A percentile compares a stretch with the other conserved stretches of the same genome.
Conservation (phyloP, 2,888 invertebrate species). For the Amphimallon solstitiale region DNA sequence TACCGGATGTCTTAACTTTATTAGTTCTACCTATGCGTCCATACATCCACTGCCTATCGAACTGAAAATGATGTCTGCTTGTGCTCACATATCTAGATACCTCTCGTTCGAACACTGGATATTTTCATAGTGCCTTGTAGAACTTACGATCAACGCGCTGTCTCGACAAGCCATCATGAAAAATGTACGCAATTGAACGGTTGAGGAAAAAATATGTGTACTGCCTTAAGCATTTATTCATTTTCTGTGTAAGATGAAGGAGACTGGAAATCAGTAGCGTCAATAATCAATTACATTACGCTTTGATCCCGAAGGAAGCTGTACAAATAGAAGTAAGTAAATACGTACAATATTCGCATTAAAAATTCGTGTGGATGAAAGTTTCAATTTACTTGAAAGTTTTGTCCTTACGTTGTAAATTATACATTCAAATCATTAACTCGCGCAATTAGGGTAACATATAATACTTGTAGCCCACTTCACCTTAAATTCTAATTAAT, state of each 20-base stretch:
- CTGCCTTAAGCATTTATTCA: background rate
- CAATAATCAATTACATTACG: background rate
- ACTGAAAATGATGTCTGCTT: slow-evolving; percentile 32
- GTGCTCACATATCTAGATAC: slow-evolving; percentile 33
- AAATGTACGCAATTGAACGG: background rate
- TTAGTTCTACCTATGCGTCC: slow-evolving; percentile 32
- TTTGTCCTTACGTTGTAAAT: too few relatives aligned
- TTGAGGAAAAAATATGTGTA: background rate
- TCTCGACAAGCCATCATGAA: slow-evolving; percentile 3
- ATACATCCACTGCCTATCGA: slow-evolving; percentile 23
- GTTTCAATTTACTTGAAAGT: too few relatives aligned
- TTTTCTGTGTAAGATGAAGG: background rate
- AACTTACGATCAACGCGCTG: background rate
- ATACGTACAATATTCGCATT: too few relatives aligned
- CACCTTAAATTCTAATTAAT: too few relatives aligned
- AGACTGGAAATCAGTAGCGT: background rate
- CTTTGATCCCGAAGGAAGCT: too few relatives aligned
- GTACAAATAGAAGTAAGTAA: too few relatives aligned
- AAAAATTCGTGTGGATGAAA: too few relatives aligned
- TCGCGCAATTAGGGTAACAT: too few relatives aligned
- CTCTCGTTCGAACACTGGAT: background rate
- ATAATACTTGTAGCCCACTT: too few relatives aligned
- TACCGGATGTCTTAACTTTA: slow-evolving; percentile 38
- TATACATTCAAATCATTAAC: too few relatives aligned
- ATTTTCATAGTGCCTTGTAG: background rate